Evolutionary conservation across 2,888 invertebrate genomes (phyloP), one percentile per base, ranked within the genome.

Genomic region (Miltochrista miniata): DNA sequence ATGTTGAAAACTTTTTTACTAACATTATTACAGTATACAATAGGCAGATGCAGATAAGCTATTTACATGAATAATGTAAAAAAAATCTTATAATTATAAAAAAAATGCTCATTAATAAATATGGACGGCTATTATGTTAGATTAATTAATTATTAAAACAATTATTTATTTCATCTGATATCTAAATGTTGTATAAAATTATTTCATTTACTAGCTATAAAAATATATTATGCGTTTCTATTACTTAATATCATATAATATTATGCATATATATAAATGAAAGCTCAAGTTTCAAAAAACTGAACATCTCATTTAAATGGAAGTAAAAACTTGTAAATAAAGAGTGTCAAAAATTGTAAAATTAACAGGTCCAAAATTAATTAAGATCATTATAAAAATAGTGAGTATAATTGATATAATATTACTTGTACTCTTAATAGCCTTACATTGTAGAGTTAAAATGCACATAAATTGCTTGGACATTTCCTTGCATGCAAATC

Each of bases 11-110:
- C n/a, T n/a, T 15, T 30, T 41, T 5, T 15, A 12, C 37, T 33
- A 46, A 29, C 10, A 7, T 53, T 36, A 15, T 34, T 35, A 29
- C 10, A 7, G 51, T 36, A 15, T 34, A 30, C 12, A 37, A 39
- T 71, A 62, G 59, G 37, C 10, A n/a, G 24, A 39, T 36, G 14
- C 36, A 36, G 36, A 1, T 13, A 36, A 35, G 12, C 35, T 35
- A 35, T 36, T 31, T 7, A 31, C 11, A 31, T 2, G 8, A 31
- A 11, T 7, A 10, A 31, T 11, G 11, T 31, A 8, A 31, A 31
- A 8, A 31, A 11, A 31, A 31, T 31, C 5, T 11, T 31, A 7
- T 31, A 31, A 2, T 2, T 11, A 31, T 11, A 31, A 31, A 2
- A 31, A 31, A 31, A 31, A 31, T 31, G 31, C 31, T 38, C 15